Evolutionary conservation across 1,140 invertebrate genomes (phyloP).

Genomic region (Ostrea denselamellosa): DNA sequence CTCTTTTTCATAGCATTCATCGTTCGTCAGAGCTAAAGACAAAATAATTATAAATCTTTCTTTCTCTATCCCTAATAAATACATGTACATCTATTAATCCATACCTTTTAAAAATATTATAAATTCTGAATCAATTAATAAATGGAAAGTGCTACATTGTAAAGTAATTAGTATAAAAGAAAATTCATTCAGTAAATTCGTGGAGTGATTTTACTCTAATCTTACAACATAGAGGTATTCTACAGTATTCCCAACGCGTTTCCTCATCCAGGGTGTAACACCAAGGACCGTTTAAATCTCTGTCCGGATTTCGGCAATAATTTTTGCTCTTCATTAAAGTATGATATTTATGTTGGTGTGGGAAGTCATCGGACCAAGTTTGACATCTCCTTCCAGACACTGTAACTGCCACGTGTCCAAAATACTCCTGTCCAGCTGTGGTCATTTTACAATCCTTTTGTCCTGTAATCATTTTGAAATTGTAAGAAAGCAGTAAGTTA

Average conservation of each 20-base stretch:
- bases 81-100: no score
- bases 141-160: no score
- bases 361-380: background rate
- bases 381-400: background rate
- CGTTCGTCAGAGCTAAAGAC: background rate
- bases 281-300: background rate
- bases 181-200: no score
- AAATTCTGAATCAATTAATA: no score
- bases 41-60: background rate
- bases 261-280: background rate
- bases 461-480: background rate
- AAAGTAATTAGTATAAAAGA: no score
- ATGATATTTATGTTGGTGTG: background rate
- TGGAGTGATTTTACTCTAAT: no score
- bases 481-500: no score
- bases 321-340: background rate
- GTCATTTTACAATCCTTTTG: background rate
- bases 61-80: no score
- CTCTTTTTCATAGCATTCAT: constrained; percentile 10
- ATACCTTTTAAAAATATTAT: no score
- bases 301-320: background rate
- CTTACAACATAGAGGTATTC: constrained; percentile 5
- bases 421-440: background rate
- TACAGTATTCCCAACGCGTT: background rate
- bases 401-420: background rate